These are phyloP conservation scores for Lithophane leautieri DNA, from an alignment of 2,888 invertebrate species.

Conservation along the genomic window DNA sequence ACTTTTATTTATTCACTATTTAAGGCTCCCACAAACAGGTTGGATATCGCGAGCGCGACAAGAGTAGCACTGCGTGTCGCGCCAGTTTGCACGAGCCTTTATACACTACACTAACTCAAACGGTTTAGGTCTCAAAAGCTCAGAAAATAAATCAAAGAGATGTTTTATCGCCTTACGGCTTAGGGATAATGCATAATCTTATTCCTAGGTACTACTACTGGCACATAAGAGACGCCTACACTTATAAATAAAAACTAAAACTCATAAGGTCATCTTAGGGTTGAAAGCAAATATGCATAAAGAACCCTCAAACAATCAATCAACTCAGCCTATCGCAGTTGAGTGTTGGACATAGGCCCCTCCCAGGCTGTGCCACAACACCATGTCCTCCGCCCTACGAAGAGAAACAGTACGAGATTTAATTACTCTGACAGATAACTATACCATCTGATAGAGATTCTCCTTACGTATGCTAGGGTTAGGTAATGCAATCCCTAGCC, in stretches of 20 bases:
- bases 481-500: conserved; percentile 35
- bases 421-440: conserved; percentile 5
- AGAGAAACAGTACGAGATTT: neutral
- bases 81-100: no score
- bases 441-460: neutral
- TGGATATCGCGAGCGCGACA: no score
- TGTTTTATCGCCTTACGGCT: neutral
- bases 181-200: neutral
- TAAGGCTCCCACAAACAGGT: no score
- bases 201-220: neutral
- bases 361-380: no score
- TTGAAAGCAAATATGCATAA: no score
- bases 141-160: neutral
- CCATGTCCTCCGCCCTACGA: no score
- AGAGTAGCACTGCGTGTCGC: no score
- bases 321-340: no score
- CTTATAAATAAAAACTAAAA: neutral
- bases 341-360: no score
- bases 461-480: neutral
- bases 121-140: no score
- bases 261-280: neutral
- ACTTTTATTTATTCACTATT: no score
- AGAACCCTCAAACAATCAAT: neutral
- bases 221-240: neutral
- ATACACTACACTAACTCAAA: no score